Percentiles rank a stretch among this genome's conserved stretches.
These are phyloP conservation scores for Eidolon helvum DNA, from an alignment of 2,113 vertebrate species.

Conservation along the genomic window DNA sequence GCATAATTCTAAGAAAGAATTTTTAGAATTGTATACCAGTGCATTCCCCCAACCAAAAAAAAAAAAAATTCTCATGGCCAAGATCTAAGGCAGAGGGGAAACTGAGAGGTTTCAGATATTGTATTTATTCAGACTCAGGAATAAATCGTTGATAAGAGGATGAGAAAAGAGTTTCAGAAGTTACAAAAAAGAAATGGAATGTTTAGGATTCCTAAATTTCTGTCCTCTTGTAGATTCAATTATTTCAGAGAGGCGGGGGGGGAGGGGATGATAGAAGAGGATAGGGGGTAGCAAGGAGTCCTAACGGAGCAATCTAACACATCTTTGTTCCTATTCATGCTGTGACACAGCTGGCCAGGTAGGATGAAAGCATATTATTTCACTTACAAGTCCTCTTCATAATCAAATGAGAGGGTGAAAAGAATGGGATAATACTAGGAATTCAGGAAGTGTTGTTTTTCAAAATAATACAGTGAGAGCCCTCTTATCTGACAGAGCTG, in stretches of 20 bases:
- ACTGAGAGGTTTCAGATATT: background rate
- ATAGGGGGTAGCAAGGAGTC: no score
- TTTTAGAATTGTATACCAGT: background rate
- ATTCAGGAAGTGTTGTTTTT: background rate
- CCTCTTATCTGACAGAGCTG: background rate
- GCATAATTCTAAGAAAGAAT: background rate
- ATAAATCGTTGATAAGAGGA: background rate
- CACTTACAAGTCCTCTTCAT: background rate
- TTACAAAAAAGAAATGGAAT: background rate
- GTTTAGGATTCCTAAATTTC: background rate
- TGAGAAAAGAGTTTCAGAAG: background rate
- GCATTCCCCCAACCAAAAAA: background rate
- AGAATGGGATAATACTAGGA: background rate
- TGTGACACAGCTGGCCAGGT: background rate
- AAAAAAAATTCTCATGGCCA: background rate
- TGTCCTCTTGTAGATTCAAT: background rate
- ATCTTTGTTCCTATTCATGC: background rate
- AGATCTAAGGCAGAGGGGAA: background rate
- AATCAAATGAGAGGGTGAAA: background rate
- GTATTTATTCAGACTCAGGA: background rate
- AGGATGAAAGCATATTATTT: background rate
- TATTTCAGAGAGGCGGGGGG: background rate
- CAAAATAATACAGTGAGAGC: background rate
- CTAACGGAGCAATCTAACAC: background rate
- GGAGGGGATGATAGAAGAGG: no score